phyloP scores from a whole-genome alignment of 2,888 invertebrate genomes.

The Parthenolecanium corni region DNA sequence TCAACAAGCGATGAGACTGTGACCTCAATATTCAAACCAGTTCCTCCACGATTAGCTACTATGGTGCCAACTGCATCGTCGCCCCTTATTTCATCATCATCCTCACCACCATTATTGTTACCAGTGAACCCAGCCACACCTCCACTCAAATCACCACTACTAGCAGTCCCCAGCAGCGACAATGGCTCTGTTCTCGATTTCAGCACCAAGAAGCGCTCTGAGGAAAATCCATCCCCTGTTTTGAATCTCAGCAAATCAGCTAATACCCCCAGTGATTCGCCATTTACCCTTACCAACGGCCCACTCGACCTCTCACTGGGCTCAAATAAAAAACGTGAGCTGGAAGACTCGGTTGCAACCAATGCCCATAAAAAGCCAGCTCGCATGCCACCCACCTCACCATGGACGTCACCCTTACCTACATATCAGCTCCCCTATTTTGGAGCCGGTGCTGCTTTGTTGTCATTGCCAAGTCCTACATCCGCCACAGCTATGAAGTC shows the following conservation, averaged over 20 bases:
- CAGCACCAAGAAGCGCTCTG: constrained; percentile 55
- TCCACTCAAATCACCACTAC: constrained; percentile 34
- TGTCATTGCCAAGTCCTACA: constrained; percentile 42
- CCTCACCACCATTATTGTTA: constrained; percentile 37
- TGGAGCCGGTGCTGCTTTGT: constrained; percentile 40
- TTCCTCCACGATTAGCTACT: constrained; percentile 54
- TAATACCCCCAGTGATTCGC: constrained; percentile 35
- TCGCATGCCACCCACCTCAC: constrained; percentile 38
- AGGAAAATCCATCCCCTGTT: constrained; percentile 49
- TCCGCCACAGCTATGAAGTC: constrained; percentile 48
- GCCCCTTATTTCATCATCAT: constrained; percentile 56
- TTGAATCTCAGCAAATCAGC: constrained; percentile 56
- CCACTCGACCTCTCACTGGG: constrained; percentile 30
- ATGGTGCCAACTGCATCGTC: constrained; percentile 58
- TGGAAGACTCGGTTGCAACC: constrained; percentile 7
- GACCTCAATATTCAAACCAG: constrained; percentile 45
- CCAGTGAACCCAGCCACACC: constrained; percentile 23
- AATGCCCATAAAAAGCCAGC: constrained; percentile 11
- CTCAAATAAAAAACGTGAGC: constrained; percentile 42
- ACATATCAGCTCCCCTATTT: constrained; percentile 66
- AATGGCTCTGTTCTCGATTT: constrained; percentile 53
- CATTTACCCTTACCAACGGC: constrained; percentile 40
- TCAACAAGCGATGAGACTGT: constrained; percentile 45
- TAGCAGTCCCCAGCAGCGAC: constrained; percentile 30
- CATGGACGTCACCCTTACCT: constrained; percentile 68